A percentile compares a stretch with the other conserved stretches of the same genome.
Conservation (phyloP, 2,888 invertebrate species). For the Andrena bucephala region DNA sequence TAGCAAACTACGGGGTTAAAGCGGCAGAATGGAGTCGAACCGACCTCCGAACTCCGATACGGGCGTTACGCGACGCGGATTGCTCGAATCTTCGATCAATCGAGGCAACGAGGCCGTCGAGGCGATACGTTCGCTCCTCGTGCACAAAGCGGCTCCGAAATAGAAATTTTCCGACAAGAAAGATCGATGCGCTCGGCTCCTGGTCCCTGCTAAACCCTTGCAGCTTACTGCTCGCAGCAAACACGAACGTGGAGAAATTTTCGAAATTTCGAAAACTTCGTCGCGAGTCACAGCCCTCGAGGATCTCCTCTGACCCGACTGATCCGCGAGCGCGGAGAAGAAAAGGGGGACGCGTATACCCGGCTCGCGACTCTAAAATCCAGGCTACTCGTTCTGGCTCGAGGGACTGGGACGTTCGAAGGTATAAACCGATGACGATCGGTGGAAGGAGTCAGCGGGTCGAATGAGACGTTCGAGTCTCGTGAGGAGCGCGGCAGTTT, state of each 20-base stretch:
- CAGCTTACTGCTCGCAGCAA: background rate
- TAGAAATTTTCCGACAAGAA: slow-evolving; percentile 30
- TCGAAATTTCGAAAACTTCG: background rate
- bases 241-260: background rate
- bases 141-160: slow-evolving; percentile 30
- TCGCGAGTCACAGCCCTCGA: background rate
- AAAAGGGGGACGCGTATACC: background rate
- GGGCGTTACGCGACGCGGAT: slow-evolving; percentile 50
- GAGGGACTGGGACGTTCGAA: background rate
- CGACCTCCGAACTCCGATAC: slow-evolving; percentile 40
- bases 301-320: slow-evolving; percentile 2
- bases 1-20: slow-evolving; percentile 52
- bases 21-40: slow-evolving; percentile 41
- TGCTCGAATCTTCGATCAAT: slow-evolving; percentile 53
- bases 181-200: slow-evolving; percentile 28
- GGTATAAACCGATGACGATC: slow-evolving; percentile 19
- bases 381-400: background rate
- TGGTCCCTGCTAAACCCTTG: background rate
- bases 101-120: slow-evolving; percentile 25
- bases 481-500: slow-evolving; percentile 30
- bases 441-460: slow-evolving; percentile 4
- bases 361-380: background rate
- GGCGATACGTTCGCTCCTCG: background rate
- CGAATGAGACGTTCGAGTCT: slow-evolving; percentile 29
- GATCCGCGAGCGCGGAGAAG: background rate